Evolutionary conservation across 2,113 vertebrate genomes (phyloP).

Genomic region (Ciconia boyciana): DNA sequence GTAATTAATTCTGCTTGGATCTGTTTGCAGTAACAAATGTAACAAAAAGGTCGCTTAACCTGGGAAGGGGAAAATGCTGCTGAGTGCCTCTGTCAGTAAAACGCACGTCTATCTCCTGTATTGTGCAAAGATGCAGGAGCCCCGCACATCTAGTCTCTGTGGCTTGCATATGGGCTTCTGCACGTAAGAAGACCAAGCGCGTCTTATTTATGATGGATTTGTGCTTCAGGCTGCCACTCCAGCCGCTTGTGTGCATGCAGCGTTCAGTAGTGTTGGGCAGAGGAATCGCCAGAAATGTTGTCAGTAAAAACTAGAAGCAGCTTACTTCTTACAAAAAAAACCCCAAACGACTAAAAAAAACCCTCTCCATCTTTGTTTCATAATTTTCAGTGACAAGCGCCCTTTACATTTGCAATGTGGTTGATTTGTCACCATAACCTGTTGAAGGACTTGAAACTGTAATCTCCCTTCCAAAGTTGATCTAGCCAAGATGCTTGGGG

Average conservation of each 20-base stretch:
- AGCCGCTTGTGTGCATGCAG: not conserved
- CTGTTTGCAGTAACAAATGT: not conserved
- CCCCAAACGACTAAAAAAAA: not conserved
- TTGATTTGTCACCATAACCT: not conserved
- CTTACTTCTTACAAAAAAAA: not conserved
- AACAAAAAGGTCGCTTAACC: not conserved
- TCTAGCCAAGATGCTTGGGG: not conserved
- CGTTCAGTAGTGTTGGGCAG: not conserved
- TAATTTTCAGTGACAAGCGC: not conserved
- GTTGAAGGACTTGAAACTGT: not conserved
- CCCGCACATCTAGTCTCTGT: not conserved
- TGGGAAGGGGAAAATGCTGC: not conserved
- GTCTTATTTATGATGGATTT: not conserved
- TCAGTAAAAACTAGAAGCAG: constrained; percentile 23
- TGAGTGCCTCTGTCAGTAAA: not conserved
- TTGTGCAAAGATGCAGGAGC: constrained; percentile 6
- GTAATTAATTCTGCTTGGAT: not conserved
- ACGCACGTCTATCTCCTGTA: not conserved
- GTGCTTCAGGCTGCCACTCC: not conserved
- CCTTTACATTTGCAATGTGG: not conserved
- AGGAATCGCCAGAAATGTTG: constrained; percentile 11
- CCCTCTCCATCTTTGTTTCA: not conserved
- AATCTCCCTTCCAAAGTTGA: not conserved
- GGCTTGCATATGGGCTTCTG: not conserved
- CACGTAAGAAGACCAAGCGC: not conserved